Evolutionary conservation across 2,888 invertebrate species (phyloP), one percentile per base, ranked within the genome.

Genomic region (Meteorus colon): DNA sequence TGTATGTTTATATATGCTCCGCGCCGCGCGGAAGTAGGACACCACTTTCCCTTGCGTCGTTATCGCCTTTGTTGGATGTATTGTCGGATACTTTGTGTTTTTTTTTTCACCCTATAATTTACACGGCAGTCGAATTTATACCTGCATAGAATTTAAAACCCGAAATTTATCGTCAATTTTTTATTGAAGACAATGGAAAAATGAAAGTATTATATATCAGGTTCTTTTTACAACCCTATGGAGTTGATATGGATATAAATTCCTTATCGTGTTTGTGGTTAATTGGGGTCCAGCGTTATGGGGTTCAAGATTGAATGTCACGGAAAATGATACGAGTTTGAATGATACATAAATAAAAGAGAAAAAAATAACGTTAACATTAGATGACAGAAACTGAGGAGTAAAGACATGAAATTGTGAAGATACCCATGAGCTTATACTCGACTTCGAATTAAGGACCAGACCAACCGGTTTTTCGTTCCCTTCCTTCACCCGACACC

Each of bases 31-130:
- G 84, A 86, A 86, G 84, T 86, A 84, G 86, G 85, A 85, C 86
- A 86, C 81, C 85, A 86, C 86, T 87, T 86, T 87, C 86, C 84
- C 86, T 83, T 79, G 77, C 77, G 75, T 68, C 63, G 37, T 51
- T 69, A 48, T 41, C 63, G 41, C 41, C 66, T 75, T 65, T 51
- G 71, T 71, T 66, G 41, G 55, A 16, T 71, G 55, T 71, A 75
- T 75, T 75, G 75, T 75, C 66, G 27, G 31, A 27, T 67, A 29
- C 31, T 31, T 48, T 48, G 16, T 66, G 55, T 34, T 29, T 55
- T 63, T 75, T 37, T 51, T 63, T 69, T 41, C 34, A 29, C 19
- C 4, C 34, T 73, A 73, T 75, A 75, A 71, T 34, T 74, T 74
- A 72, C 72, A 73, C 74, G 65, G 19, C 41, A 3, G 10, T 31